phyloP scores from a whole-genome alignment of 2,797 vertebrate genomes.

The Pogoniulus pusillus region DNA sequence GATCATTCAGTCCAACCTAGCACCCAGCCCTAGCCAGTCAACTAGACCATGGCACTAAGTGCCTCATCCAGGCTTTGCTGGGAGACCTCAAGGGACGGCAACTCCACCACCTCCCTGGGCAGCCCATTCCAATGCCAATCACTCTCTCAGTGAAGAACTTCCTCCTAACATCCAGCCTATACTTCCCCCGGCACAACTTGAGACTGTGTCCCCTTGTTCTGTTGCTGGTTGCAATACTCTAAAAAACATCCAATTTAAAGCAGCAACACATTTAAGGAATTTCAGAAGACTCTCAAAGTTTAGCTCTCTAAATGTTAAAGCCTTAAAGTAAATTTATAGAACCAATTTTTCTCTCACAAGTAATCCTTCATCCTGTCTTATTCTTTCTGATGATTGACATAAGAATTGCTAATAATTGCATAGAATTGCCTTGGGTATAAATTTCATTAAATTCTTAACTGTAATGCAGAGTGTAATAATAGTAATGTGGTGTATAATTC shows the following conservation, averaged over 20 bases:
- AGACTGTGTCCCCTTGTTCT: no score
- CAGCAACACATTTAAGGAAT: neutral
- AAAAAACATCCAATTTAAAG: neutral
- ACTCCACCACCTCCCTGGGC: no score
- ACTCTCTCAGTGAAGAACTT: no score
- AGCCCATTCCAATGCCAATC: no score
- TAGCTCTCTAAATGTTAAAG: neutral
- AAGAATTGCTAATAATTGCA: neutral
- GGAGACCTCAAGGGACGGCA: no score
- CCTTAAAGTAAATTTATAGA: neutral
- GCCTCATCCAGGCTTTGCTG: no score
- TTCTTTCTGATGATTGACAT: neutral
- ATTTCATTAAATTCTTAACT: neutral
- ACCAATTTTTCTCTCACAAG: neutral
- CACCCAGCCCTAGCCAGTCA: no score
- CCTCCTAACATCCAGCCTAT: no score
- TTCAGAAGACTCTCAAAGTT: neutral
- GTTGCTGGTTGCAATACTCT: no score
- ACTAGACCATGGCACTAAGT: no score
- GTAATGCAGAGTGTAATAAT: neutral
- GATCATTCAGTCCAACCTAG: no score
- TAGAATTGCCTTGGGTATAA: neutral
- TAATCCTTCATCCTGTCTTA: neutral
- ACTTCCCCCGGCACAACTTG: no score
- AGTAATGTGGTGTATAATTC: neutral